Conservation (phyloP, 2,797 vertebrate genomes). For the Leontopithecus rosalia region DNA sequence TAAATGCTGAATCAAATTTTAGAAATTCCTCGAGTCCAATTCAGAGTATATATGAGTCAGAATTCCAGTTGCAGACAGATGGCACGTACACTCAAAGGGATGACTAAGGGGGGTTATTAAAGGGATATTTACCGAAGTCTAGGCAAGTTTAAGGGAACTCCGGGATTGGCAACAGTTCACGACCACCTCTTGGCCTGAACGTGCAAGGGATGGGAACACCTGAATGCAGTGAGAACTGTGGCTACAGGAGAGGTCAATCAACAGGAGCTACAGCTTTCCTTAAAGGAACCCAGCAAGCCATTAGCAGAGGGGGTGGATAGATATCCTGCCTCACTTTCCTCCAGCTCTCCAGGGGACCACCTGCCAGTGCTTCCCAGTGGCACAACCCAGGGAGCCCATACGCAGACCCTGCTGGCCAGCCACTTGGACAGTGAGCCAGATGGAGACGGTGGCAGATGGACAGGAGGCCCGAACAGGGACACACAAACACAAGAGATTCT, state of each 20-base stretch:
- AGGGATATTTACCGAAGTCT: neutral
- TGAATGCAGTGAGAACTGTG: neutral
- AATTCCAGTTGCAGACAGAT: slow-evolving; percentile 48
- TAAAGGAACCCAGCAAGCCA: neutral
- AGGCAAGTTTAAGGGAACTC: neutral
- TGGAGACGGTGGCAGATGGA: neutral
- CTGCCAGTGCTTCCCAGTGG: neutral
- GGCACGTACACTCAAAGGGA: neutral
- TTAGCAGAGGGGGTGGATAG: accelerated
- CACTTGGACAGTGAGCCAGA: neutral
- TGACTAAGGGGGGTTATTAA: neutral
- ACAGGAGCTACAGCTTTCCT: accelerated
- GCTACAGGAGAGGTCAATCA: neutral
- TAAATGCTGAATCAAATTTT: slow-evolving; percentile 48
- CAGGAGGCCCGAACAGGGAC: neutral
- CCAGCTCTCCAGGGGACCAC: neutral
- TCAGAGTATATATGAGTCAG: slow-evolving; percentile 55
- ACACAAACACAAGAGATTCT: neutral
- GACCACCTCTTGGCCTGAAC: neutral
- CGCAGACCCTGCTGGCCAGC: neutral
- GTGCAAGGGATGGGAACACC: neutral
- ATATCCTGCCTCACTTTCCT: neutral
- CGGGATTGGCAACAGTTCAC: neutral
- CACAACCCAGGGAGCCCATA: neutral
- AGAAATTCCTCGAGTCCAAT: slow-evolving; percentile 47